Percentiles rank a stretch among this genome's conserved stretches.
These are phyloP conservation scores for Brachionus rotundiformis DNA, from an alignment of 1,140 invertebrate genomes.

Conservation along the genomic window DNA sequence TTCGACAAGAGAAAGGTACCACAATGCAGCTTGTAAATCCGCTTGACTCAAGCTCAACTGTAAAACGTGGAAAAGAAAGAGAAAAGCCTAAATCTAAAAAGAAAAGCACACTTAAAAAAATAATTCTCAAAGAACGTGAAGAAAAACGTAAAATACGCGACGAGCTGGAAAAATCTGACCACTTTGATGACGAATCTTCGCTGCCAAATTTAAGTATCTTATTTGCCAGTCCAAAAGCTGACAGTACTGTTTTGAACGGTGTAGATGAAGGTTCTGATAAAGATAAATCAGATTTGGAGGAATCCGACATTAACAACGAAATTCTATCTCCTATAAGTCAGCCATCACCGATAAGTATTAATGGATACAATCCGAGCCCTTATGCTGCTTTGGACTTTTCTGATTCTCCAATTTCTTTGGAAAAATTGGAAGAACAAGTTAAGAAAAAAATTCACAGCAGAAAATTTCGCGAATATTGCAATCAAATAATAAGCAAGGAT, in stretches of 20 bases:
- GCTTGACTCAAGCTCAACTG: neutral
- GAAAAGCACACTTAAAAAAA: constrained; percentile 62
- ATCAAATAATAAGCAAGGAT: constrained; percentile 63
- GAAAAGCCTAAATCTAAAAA: constrained; percentile 62
- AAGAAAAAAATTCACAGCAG: constrained; percentile 51
- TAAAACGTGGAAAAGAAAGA: constrained; percentile 63
- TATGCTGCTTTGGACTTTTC: constrained; percentile 52
- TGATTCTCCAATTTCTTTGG: constrained; percentile 52
- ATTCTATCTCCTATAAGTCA: constrained; percentile 53
- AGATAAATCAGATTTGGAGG: neutral
- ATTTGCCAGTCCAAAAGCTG: neutral
- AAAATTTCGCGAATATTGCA: constrained; percentile 60
- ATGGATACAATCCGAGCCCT: constrained; percentile 53
- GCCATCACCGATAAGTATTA: constrained; percentile 29
- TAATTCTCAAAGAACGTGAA: constrained; percentile 63
- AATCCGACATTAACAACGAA: constrained; percentile 54
- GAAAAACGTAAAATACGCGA: constrained; percentile 58
- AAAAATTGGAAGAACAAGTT: constrained; percentile 47
- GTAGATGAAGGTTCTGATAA: neutral
- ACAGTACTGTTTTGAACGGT: neutral
- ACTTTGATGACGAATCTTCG: neutral
- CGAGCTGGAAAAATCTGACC: neutral
- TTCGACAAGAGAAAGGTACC: neutral
- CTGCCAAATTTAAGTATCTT: neutral
- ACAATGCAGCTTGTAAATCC: constrained; percentile 5